Evolutionary conservation across 1,140 invertebrate species (phyloP).

Genomic region (Kradibia gibbosae): DNA sequence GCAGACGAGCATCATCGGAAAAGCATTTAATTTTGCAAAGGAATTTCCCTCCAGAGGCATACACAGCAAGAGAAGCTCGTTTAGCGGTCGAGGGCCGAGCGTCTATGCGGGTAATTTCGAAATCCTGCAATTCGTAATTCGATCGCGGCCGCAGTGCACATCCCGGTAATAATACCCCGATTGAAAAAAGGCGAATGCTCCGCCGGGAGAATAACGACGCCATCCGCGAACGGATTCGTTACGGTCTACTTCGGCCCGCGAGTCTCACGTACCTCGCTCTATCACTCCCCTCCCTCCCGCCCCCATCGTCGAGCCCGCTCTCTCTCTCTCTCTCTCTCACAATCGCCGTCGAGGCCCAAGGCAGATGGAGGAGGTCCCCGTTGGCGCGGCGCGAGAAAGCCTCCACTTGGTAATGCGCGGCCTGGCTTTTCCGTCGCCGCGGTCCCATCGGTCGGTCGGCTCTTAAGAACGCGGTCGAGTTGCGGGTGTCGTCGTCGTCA

Average conservation of each 20-base stretch:
- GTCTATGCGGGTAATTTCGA: not conserved
- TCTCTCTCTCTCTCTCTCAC: not conserved
- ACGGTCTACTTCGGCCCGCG: conserved; percentile 64
- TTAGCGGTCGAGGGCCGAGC: not conserved
- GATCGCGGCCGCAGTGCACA: not conserved
- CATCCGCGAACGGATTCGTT: conserved; percentile 58
- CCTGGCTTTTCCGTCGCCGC: conserved; percentile 6
- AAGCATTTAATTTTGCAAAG: too few relatives aligned
- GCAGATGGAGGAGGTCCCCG: not conserved
- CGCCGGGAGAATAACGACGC: not conserved
- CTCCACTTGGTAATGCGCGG: not conserved
- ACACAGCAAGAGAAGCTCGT: too few relatives aligned
- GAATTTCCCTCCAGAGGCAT: too few relatives aligned
- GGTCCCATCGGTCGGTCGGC: not conserved
- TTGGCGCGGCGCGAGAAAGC: not conserved
- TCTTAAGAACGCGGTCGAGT: not conserved
- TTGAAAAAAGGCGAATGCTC: not conserved
- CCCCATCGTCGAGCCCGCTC: too few relatives aligned
- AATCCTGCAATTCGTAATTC: conserved; percentile 3
- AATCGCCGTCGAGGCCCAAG: not conserved
- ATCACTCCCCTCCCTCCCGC: not conserved
- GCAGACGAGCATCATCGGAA: too few relatives aligned
- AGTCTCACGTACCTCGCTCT: conserved; percentile 10
- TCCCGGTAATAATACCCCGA: conserved; percentile 12
- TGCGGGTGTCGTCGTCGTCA: not conserved